phyloP scores from a whole-genome alignment of 2,888 invertebrate species.

The Cantharis nigra region DNA sequence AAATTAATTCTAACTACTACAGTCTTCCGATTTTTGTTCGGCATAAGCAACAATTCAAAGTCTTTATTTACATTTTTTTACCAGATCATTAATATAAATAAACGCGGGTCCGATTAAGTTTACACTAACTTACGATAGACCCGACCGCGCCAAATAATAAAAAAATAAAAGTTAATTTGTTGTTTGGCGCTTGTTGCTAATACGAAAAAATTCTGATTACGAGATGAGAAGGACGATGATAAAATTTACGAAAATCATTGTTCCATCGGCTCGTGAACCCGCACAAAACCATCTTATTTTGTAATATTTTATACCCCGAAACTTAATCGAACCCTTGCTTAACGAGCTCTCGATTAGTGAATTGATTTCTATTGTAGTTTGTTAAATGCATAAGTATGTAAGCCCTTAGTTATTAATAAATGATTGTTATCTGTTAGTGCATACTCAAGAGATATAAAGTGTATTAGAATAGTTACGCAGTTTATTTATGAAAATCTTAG shows the following conservation, averaged over 20 bases:
- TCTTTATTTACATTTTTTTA: constrained; percentile 21
- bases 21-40: constrained; percentile 19
- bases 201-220: not conserved
- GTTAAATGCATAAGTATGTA: not conserved
- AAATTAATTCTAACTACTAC: constrained; percentile 18
- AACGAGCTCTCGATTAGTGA: not conserved
- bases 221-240: not conserved
- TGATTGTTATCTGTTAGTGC: constrained; percentile 23
- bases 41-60: constrained; percentile 26
- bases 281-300: not conserved
- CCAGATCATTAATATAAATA: constrained; percentile 7
- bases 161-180: not conserved
- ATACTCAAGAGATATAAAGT: constrained; percentile 22
- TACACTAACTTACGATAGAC: not conserved
- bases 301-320: not conserved
- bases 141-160: too few species aligned
- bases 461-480: constrained; percentile 24
- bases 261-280: not conserved
- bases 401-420: constrained; percentile 17
- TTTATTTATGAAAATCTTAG: constrained; percentile 9
- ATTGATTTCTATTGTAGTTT: not conserved
- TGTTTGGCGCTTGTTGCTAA: not conserved
- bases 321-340: not conserved
- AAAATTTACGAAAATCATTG: not conserved
- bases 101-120: not conserved